Percentiles rank a stretch among this genome's conserved stretches.
phyloP scores from a whole-genome alignment of 30 jellyfish, hydroid and myxozoan species.

The Aurelia aurita region DNA sequence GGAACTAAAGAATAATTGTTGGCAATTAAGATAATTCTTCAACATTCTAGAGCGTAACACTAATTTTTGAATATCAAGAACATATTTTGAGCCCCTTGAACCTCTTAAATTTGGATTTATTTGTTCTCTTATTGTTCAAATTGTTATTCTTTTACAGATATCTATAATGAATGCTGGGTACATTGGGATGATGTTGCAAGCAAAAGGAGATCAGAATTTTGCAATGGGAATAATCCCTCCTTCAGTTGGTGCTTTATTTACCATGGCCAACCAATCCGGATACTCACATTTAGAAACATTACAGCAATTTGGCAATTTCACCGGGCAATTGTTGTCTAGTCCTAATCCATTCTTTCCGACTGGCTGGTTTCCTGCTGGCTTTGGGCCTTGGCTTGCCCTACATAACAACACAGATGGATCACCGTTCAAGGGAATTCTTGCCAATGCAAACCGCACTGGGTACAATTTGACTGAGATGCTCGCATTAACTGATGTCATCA shows the following conservation, averaged over 20 bases:
- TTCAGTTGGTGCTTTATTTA: slow-evolving; percentile 13
- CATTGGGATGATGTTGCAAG: slow-evolving; percentile 40
- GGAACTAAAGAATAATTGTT: too few relatives aligned
- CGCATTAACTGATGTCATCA: slow-evolving; percentile 40
- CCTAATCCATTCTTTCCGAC: slow-evolving; percentile 20
- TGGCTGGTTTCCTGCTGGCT: slow-evolving; percentile 64
- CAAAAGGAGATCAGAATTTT: slow-evolving; percentile 60
- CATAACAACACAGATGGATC: slow-evolving; percentile 25
- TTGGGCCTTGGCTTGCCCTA: slow-evolving; percentile 51
- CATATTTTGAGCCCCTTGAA: too few relatives aligned
- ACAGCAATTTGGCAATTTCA: slow-evolving; percentile 45
- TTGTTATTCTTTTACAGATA: slow-evolving; percentile 32
- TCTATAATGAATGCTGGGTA: slow-evolving; percentile 65
- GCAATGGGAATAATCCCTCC: slow-evolving; percentile 45
- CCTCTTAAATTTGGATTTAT: background rate
- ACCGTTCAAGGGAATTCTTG: slow-evolving; percentile 33
- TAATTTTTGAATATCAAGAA: too few relatives aligned
- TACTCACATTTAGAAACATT: background rate
- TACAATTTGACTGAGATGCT: slow-evolving; percentile 61
- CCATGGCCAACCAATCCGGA: slow-evolving; percentile 17
- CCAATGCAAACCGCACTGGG: background rate
- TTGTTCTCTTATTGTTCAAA: background rate
- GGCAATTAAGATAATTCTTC: too few relatives aligned
- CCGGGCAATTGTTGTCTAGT: background rate
- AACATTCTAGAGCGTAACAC: too few relatives aligned